A percentile compares a stretch with the other conserved stretches of the same genome.
These are phyloP conservation scores for Potamilus streckersoni DNA, from an alignment of 1,140 invertebrate genomes.

Conservation along the genomic window DNA sequence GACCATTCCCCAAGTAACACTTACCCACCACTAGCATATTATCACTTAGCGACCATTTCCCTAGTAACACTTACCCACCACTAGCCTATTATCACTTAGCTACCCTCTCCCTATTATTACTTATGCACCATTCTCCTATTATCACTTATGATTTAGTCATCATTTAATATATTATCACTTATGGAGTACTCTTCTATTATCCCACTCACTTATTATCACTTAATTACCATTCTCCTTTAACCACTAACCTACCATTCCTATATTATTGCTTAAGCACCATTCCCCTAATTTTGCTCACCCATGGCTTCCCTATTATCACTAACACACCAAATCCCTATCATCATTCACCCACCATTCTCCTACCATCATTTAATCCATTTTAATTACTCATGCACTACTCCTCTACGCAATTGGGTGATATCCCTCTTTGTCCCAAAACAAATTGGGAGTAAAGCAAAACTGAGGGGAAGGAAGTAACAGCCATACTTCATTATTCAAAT, in stretches of 20 bases:
- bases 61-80: slow-evolving; percentile 69
- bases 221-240: too few relatives aligned
- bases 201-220: neutral
- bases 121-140: too few relatives aligned
- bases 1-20: slow-evolving; percentile 28
- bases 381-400: neutral
- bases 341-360: neutral
- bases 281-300: neutral
- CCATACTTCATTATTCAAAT: too few relatives aligned
- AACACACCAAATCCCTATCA: neutral
- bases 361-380: neutral
- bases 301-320: neutral
- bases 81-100: neutral
- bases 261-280: neutral
- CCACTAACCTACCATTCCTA: neutral
- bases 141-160: too few relatives aligned
- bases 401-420: too few relatives aligned
- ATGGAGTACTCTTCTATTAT: neutral
- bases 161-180: neutral
- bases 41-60: too few relatives aligned
- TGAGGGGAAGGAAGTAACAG: too few relatives aligned
- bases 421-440: slow-evolving; percentile 79
- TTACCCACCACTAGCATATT: slow-evolving; percentile 97
- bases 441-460: too few relatives aligned
- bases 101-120: too few relatives aligned